Percentiles rank a stretch among this genome's conserved stretches.
Conservation (phyloP, 2,113 vertebrate species). For the Otolemur garnettii region DNA sequence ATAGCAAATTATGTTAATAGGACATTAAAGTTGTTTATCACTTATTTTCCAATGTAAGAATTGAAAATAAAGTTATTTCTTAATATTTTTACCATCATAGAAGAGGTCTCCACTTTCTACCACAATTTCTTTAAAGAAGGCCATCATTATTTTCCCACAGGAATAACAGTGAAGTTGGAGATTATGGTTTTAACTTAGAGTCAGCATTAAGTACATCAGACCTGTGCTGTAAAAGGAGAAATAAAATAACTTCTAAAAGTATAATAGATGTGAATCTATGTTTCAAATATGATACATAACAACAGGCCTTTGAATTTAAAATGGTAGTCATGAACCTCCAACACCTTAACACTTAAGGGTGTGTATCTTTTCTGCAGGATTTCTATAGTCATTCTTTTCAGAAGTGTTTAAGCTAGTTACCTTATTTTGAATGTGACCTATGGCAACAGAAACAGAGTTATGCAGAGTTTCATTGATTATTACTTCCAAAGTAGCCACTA, state of each 20-base stretch:
- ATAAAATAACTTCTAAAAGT: constrained; percentile 10
- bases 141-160: not conserved
- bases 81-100: not conserved
- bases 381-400: not conserved
- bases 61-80: constrained; percentile 4
- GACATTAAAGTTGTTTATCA: not conserved
- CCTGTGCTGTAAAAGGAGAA: not conserved
- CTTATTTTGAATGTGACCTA: not conserved
- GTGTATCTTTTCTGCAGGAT: not conserved
- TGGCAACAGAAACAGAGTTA: not conserved
- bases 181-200: not conserved
- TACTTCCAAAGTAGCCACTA: constrained; percentile 10
- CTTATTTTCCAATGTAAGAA: constrained; percentile 16
- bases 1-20: not conserved
- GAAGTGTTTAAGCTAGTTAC: not conserved
- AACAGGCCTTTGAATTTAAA: not conserved
- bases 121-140: constrained; percentile 15
- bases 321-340: not conserved
- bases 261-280: not conserved
- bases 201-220: not conserved
- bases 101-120: not conserved
- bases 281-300: constrained; percentile 1
- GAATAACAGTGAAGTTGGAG: not conserved
- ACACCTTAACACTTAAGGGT: not conserved
- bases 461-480: not conserved